Evolutionary conservation across 2,113 vertebrate species (phyloP).

Genomic region (Centropus bengalensis): DNA sequence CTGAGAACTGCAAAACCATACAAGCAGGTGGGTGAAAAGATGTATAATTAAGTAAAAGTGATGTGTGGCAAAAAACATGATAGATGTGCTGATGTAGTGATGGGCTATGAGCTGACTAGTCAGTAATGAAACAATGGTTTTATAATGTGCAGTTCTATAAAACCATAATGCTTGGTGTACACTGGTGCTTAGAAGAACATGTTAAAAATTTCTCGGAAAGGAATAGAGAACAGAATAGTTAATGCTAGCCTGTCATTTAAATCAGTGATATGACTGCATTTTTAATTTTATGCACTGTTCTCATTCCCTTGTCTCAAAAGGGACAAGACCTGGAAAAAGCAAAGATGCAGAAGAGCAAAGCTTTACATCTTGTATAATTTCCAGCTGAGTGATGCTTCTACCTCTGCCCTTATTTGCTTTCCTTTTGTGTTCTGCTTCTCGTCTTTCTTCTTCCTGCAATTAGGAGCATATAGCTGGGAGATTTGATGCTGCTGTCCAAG

Average conservation of each 20-base stretch:
- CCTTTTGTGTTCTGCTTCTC: background rate
- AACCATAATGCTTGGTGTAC: background rate
- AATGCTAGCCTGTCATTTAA: background rate
- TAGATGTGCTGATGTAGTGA: background rate
- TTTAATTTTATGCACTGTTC: background rate
- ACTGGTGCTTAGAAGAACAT: background rate
- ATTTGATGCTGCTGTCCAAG: background rate
- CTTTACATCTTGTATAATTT: background rate
- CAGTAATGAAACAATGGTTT: background rate
- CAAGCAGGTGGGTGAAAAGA: background rate
- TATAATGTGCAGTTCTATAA: background rate
- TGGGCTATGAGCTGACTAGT: background rate
- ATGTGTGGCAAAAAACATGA: background rate
- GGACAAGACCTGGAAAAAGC: background rate
- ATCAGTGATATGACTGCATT: background rate
- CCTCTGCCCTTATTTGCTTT: background rate
- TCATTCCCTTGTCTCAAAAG: background rate
- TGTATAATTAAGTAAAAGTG: background rate
- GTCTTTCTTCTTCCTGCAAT: background rate
- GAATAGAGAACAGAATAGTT: background rate
- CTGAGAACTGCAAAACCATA: too few species aligned
- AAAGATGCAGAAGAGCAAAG: background rate
- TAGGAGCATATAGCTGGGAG: background rate
- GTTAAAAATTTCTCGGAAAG: background rate
- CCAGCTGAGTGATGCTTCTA: background rate